These are phyloP conservation scores for Onychostoma macrolepis DNA, from an alignment of 2,113 vertebrate species.

Conservation along the genomic window DNA sequence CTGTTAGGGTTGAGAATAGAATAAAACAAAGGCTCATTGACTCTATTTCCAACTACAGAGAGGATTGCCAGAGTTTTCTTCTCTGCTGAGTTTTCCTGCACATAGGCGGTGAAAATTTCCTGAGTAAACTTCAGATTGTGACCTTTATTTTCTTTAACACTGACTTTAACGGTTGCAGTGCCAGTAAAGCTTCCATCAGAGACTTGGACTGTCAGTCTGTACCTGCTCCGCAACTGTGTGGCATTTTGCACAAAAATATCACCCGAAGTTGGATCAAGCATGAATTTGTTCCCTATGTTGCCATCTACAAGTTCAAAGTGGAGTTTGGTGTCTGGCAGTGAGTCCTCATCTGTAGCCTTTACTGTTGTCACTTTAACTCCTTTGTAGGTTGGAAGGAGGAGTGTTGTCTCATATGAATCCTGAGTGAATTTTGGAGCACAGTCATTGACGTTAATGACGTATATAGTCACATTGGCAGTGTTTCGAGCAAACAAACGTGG, in stretches of 20 bases:
- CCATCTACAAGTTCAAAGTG: constrained; percentile 83
- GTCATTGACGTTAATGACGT: constrained; percentile 83
- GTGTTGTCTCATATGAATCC: constrained; percentile 76
- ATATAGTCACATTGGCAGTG: constrained; percentile 82
- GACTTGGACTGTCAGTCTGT: constrained; percentile 78
- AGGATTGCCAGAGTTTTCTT: constrained; percentile 78
- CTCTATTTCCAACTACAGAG: constrained; percentile 76
- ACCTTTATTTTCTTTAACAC: constrained; percentile 80
- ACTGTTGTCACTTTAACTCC: constrained; percentile 77
- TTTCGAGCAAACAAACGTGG: constrained; percentile 78
- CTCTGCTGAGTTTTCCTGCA: constrained; percentile 81
- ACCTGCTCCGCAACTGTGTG: constrained; percentile 81
- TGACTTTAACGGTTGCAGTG: constrained; percentile 79
- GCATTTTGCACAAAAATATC: constrained; percentile 79
- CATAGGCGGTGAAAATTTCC: constrained; percentile 75
- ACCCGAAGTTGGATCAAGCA: constrained; percentile 72
- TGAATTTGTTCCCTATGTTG: constrained; percentile 84
- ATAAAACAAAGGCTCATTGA: constrained; percentile 84
- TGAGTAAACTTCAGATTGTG: constrained; percentile 80
- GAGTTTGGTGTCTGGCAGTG: constrained; percentile 74
- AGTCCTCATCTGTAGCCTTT: constrained; percentile 83
- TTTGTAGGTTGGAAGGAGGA: constrained; percentile 82
- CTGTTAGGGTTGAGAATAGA: constrained; percentile 82
- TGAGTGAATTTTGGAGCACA: constrained; percentile 81
- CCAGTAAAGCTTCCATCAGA: constrained; percentile 83